Evolutionary conservation across 2,888 invertebrate genomes (phyloP).

Genomic region (Hofmannophila pseudospretella): DNA sequence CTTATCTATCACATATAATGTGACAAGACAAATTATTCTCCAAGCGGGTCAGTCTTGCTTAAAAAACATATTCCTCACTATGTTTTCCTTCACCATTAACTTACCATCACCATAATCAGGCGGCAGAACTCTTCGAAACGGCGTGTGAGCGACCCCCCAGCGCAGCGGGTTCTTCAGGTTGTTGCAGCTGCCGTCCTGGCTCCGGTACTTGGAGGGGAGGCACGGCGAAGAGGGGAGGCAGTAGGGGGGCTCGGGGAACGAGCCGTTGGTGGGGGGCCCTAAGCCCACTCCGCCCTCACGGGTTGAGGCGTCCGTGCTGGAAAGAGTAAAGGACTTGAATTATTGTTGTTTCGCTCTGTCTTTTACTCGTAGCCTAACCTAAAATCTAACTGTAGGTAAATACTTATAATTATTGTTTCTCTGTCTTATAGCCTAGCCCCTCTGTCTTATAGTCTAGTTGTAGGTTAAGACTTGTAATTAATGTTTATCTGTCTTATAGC

Average conservation of each 20-base stretch:
- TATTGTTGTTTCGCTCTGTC: too few species aligned
- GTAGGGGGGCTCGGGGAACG: conserved; percentile 48
- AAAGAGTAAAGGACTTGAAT: conserved; percentile 15
- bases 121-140: conserved; percentile 84
- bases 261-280: conserved; percentile 47
- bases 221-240: conserved; percentile 49
- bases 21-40: too few species aligned
- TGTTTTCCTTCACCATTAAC: conserved; percentile 7
- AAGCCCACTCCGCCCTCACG: conserved; percentile 46
- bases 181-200: conserved; percentile 87
- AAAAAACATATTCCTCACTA: too few species aligned
- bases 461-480: too few species aligned
- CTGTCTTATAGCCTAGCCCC: too few species aligned
- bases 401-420: too few species aligned
- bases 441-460: too few species aligned
- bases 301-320: conserved; percentile 34
- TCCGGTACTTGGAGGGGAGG: conserved; percentile 77
- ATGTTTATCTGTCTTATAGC: too few species aligned
- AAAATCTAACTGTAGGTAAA: too few species aligned
- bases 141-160: conserved; percentile 85
- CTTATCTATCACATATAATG: too few species aligned
- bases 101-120: conserved; percentile 88
- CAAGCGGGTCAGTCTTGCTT: too few species aligned
- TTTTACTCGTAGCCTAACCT: too few species aligned
- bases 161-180: conserved; percentile 79